Percentiles rank a stretch among this genome's conserved stretches.
Conservation (phyloP, 2,113 vertebrate genomes). For the Perca fluviatilis region DNA sequence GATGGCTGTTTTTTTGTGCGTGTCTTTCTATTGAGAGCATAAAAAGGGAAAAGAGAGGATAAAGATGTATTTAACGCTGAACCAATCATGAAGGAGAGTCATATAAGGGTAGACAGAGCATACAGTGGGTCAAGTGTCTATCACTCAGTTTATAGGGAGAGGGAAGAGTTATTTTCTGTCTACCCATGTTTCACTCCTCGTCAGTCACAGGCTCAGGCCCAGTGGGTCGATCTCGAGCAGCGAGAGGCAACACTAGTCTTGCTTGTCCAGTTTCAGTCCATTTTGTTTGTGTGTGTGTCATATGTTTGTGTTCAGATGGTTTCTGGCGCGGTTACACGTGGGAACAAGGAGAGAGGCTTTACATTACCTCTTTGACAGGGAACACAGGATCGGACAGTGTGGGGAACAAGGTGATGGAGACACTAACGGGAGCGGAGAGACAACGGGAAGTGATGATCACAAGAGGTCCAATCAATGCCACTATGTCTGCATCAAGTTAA, state of each 20-base stretch:
- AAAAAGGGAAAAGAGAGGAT: slow-evolving; percentile 25
- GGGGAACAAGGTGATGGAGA: slow-evolving; percentile 14
- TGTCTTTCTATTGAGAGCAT: slow-evolving; percentile 25
- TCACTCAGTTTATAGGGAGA: slow-evolving; percentile 24
- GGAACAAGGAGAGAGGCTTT: slow-evolving; percentile 29
- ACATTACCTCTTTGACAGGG: slow-evolving; percentile 8
- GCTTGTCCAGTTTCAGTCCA: slow-evolving; percentile 27
- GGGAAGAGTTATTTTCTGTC: background rate
- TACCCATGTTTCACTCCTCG: slow-evolving; percentile 13
- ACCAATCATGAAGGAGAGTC: slow-evolving; percentile 40
- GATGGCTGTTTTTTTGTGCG: slow-evolving; percentile 4
- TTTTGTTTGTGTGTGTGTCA: slow-evolving; percentile 5
- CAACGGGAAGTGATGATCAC: slow-evolving; percentile 30
- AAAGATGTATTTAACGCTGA: slow-evolving; percentile 26
- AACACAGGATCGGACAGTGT: slow-evolving; percentile 3
- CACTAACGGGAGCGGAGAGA: slow-evolving; percentile 30
- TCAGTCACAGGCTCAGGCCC: slow-evolving; percentile 55
- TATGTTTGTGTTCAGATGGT: slow-evolving; percentile 36
- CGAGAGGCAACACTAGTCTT: slow-evolving; percentile 18
- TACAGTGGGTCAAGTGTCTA: slow-evolving; percentile 5
- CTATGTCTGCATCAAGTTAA: slow-evolving; percentile 54
- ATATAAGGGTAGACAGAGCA: slow-evolving; percentile 33
- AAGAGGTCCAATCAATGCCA: slow-evolving; percentile 52
- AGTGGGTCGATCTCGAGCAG: slow-evolving; percentile 29
- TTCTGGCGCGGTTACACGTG: slow-evolving; percentile 15